Conservation (phyloP, 2,113 vertebrate species). For the Sinocyclocheilus maitianheensis region DNA sequence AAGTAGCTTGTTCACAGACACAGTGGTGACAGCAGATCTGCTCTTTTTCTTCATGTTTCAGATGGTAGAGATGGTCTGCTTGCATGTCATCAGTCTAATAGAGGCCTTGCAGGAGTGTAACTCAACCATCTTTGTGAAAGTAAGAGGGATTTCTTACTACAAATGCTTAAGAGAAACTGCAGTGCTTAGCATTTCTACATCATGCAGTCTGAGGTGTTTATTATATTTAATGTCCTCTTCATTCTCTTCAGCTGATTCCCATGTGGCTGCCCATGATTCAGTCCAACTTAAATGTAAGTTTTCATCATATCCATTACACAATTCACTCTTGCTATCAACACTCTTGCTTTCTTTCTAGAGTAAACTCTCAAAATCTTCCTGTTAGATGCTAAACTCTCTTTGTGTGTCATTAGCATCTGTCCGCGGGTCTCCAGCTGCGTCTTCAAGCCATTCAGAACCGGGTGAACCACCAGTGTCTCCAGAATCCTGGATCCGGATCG, state of each 20-base stretch:
- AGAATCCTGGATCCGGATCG: conserved; percentile 79
- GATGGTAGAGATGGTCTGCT: conserved; percentile 99
- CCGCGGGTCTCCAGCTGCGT: conserved; percentile 93
- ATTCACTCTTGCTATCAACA: background rate
- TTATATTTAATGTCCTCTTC: conserved; percentile 35
- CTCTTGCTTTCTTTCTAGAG: background rate
- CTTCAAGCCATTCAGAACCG: conserved; percentile 98
- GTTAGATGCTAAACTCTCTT: background rate
- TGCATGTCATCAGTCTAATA: conserved; percentile 98
- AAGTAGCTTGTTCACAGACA: no score
- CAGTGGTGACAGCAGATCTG: no score
- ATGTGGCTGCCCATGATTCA: conserved; percentile 99
- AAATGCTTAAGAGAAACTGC: background rate
- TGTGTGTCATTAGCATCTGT: conserved; percentile 83
- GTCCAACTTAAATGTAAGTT: conserved; percentile 92
- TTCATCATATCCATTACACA: background rate
- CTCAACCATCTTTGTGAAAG: conserved; percentile 98
- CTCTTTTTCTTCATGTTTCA: conserved; percentile 47
- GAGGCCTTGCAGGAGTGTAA: conserved; percentile 98
- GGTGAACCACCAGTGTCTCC: conserved; percentile 92
- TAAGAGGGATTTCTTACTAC: conserved; percentile 64
- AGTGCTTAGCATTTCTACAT: background rate
- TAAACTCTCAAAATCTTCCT: background rate
- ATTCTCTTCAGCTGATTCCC: conserved; percentile 86
- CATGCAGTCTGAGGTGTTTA: background rate